Conservation (phyloP, 2,888 invertebrate genomes). For the Rugalucina vietnamica region DNA sequence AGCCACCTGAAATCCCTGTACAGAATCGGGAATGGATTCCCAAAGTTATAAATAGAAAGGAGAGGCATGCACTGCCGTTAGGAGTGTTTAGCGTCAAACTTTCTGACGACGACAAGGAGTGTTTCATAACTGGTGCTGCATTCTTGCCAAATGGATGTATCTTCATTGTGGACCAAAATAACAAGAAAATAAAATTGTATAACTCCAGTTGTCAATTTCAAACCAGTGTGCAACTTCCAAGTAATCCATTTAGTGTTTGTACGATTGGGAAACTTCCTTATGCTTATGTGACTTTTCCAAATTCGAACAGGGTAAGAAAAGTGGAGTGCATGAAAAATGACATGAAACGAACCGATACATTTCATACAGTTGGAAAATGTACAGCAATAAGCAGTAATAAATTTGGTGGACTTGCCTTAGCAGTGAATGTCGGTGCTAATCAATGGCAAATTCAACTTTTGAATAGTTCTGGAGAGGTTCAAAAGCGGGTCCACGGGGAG, state of each 20-base stretch:
- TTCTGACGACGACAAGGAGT: slow-evolving; percentile 51
- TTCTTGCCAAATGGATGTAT: slow-evolving; percentile 54
- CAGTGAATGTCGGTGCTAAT: slow-evolving; percentile 49
- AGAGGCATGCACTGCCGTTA: slow-evolving; percentile 42
- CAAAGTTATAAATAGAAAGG: slow-evolving; percentile 40
- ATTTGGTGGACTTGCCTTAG: slow-evolving; percentile 52
- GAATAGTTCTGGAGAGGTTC: slow-evolving; percentile 46
- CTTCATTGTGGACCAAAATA: slow-evolving; percentile 51
- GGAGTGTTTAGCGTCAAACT: slow-evolving; percentile 42
- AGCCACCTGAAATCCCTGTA: slow-evolving; percentile 36
- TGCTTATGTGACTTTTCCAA: slow-evolving; percentile 56
- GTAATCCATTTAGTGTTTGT: slow-evolving; percentile 31
- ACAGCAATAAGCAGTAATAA: slow-evolving; percentile 55
- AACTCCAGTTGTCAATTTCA: slow-evolving; percentile 40
- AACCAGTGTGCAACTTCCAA: slow-evolving; percentile 48
- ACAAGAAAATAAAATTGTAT: slow-evolving; percentile 56
- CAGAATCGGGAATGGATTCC: slow-evolving; percentile 52
- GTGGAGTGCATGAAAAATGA: slow-evolving; percentile 42
- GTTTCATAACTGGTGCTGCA: slow-evolving; percentile 50
- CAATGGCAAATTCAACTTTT: slow-evolving; percentile 60
- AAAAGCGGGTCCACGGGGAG: slow-evolving; percentile 56
- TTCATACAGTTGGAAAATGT: slow-evolving; percentile 52
- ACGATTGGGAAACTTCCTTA: slow-evolving; percentile 36
- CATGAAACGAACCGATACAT: slow-evolving; percentile 44
- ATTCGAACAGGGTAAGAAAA: slow-evolving; percentile 45